A percentile compares a stretch with the other conserved stretches of the same genome.
Conservation (phyloP, 2,888 invertebrate genomes). For the Gibbula magus region DNA sequence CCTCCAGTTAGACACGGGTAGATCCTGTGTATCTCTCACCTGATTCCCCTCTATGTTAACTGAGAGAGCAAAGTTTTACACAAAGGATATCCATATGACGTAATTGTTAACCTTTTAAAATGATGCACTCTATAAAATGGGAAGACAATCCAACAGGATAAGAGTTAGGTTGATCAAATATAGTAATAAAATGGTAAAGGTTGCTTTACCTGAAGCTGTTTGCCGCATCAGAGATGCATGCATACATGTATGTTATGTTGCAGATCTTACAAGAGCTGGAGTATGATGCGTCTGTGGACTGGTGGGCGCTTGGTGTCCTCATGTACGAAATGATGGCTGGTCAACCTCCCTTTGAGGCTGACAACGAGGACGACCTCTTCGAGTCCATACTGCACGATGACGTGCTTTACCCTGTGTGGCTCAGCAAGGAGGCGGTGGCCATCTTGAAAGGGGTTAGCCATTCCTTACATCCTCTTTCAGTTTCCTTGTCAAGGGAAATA, state of each 20-base stretch:
- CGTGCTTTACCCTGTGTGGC: slow-evolving; percentile 97
- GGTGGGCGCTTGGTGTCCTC: slow-evolving; percentile 97
- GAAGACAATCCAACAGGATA: too few species aligned
- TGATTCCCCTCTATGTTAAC: too few species aligned
- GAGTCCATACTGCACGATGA: slow-evolving; percentile 99
- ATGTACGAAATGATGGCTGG: slow-evolving; percentile 99
- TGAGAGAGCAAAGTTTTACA: too few species aligned
- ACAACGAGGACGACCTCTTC: slow-evolving; percentile 99
- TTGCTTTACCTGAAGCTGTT: too few species aligned
- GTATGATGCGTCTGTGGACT: slow-evolving; percentile 79
- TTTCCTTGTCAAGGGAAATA: neutral
- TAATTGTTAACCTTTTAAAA: too few species aligned
- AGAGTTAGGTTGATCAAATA: too few species aligned
- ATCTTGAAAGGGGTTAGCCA: slow-evolving; percentile 85
- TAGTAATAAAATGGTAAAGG: too few species aligned
- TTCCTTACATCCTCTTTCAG: neutral
- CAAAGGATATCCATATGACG: too few species aligned
- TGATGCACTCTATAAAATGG: too few species aligned
- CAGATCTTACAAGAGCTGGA: slow-evolving; percentile 93
- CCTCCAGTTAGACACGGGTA: too few species aligned
- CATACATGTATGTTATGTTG: slow-evolving; percentile 29
- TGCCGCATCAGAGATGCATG: too few species aligned
- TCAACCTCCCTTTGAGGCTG: slow-evolving; percentile 99
- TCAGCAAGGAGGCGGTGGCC: slow-evolving; percentile 91
- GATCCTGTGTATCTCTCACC: too few species aligned